These are phyloP conservation scores for Phrynosoma platyrhinos DNA, from an alignment of 2,113 vertebrate species.

Conservation along the genomic window DNA sequence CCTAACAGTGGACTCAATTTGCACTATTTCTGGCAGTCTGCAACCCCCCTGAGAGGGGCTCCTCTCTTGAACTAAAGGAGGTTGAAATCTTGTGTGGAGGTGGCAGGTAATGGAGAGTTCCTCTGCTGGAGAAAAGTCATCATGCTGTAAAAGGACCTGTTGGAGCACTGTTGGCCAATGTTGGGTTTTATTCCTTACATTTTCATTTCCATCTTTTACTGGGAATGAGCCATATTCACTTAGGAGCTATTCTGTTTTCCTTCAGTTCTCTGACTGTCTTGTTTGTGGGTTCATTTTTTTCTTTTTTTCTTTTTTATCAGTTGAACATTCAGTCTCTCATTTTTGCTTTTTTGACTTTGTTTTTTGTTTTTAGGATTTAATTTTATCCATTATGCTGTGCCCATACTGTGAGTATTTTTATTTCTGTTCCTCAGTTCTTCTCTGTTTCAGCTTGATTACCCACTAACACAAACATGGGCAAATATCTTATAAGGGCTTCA, in stretches of 20 bases:
- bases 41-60: no score
- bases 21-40: no score
- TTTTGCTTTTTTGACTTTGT: constrained; percentile 65
- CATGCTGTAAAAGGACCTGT: not conserved
- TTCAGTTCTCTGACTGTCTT: constrained; percentile 29
- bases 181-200: not conserved
- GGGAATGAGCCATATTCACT: not conserved
- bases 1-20: no score
- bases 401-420: constrained; percentile 87
- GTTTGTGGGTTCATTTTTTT: constrained; percentile 26
- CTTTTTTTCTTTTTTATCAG: constrained; percentile 48
- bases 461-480: no score
- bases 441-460: not conserved
- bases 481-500: not conserved
- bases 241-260: constrained; percentile 38
- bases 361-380: constrained; percentile 80
- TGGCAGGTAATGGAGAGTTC: not conserved
- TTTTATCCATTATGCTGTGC: constrained; percentile 77
- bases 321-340: constrained; percentile 58
- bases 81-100: not conserved
- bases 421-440: constrained; percentile 28
- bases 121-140: not conserved
- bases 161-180: not conserved
- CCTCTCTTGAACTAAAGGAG: not conserved
- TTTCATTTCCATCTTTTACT: not conserved